A percentile compares a stretch with the other conserved stretches of the same genome.
These are phyloP conservation scores for Xestoiulus laeticollis DNA, from an alignment of 2,888 invertebrate species.

Conservation along the genomic window DNA sequence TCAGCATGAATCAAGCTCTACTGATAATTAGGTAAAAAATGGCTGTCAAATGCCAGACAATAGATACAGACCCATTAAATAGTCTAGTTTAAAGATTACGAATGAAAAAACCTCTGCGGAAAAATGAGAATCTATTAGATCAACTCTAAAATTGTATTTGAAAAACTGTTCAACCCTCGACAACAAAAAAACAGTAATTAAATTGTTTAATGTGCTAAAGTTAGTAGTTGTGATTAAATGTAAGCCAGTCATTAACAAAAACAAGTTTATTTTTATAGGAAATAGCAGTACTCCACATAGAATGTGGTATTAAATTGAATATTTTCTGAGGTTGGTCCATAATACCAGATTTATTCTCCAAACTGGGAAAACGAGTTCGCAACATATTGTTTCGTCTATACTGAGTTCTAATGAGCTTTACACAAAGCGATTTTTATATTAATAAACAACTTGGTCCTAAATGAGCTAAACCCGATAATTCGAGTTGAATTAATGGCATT, in stretches of 20 bases:
- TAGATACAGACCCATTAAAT: background rate
- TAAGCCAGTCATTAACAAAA: no score
- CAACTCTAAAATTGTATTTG: no score
- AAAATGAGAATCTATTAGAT: no score
- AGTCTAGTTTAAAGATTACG: background rate
- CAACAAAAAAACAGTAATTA: no score
- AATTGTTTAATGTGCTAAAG: no score
- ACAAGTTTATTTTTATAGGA: no score
- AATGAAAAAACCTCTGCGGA: background rate
- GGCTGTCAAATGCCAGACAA: background rate
- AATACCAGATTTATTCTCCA: background rate
- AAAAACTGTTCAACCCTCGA: no score
- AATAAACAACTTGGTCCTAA: background rate
- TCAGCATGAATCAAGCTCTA: background rate
- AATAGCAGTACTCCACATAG: no score
- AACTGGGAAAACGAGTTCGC: background rate
- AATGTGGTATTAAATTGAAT: no score
- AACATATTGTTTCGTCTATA: background rate
- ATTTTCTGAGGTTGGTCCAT: background rate
- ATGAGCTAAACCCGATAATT: background rate
- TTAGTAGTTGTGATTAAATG: no score
- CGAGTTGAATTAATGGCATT: background rate
- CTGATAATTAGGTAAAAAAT: background rate
- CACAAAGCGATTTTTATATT: background rate
- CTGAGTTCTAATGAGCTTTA: background rate